A percentile compares a stretch with the other conserved stretches of the same genome.
Evolutionary conservation across 2,888 invertebrate species (phyloP).

Genomic region (Hoplodrina ambigua): DNA sequence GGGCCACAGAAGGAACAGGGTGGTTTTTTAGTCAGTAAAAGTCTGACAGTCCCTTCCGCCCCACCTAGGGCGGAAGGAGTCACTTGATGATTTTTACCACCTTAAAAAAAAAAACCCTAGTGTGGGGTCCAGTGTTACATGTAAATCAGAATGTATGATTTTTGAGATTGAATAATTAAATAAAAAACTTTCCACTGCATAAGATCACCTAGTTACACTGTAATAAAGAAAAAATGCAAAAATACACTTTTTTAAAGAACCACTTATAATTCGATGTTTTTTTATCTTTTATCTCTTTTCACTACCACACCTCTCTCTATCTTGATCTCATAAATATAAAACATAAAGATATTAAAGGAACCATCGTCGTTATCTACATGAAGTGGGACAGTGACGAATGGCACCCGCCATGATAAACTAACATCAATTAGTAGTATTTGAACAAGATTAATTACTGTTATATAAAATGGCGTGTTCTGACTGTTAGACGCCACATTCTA

Average conservation of each 20-base stretch:
- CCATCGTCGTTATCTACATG: conserved; percentile 22
- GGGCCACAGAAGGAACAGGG: too few species aligned
- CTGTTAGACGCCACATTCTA: conserved; percentile 7
- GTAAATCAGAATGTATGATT: too few species aligned
- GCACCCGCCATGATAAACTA: conserved; percentile 25
- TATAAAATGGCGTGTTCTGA: conserved; percentile 20
- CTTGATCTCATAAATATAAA: conserved; percentile 39
- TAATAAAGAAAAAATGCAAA: background rate
- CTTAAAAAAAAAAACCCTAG: too few species aligned
- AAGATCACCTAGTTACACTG: background rate
- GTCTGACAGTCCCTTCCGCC: too few species aligned
- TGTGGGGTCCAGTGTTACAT: too few species aligned
- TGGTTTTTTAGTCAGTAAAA: too few species aligned
- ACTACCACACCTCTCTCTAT: conserved; percentile 23
- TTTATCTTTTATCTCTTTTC: conserved; percentile 11
- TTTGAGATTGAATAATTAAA: too few species aligned
- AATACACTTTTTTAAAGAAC: background rate
- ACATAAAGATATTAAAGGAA: conserved; percentile 19
- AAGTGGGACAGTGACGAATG: conserved; percentile 48
- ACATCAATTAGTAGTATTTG: conserved; percentile 47
- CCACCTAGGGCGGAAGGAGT: too few species aligned
- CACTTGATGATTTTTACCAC: too few species aligned
- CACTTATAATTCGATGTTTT: background rate
- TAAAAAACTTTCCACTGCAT: too few species aligned
- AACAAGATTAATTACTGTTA: conserved; percentile 50